A percentile compares a stretch with the other conserved stretches of the same genome.
Conservation (phyloP, 2,797 vertebrate species). For the Characodon lateralis region DNA sequence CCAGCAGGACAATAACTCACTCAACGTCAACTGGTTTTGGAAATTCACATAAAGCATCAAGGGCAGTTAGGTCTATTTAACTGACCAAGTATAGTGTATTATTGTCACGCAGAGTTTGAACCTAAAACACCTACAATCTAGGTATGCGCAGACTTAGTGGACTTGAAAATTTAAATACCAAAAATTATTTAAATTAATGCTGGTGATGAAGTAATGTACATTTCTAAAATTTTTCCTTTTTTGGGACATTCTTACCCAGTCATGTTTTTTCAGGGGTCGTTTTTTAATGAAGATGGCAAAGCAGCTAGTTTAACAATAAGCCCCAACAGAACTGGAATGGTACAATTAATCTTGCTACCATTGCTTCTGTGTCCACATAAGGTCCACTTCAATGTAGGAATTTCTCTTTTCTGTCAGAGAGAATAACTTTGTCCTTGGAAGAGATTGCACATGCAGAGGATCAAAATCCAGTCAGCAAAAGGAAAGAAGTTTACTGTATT, state of each 20-base stretch:
- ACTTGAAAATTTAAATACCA: not conserved
- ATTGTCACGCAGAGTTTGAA: not conserved
- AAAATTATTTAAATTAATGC: not conserved
- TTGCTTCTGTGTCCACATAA: conserved; percentile 67
- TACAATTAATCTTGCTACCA: conserved; percentile 55
- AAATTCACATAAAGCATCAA: not conserved
- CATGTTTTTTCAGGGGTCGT: conserved; percentile 45
- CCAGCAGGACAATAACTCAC: too few species aligned
- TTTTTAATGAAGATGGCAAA: conserved; percentile 53
- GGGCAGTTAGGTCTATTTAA: not conserved
- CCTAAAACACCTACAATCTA: too few species aligned
- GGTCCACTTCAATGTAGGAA: conserved; percentile 56
- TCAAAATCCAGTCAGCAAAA: conserved; percentile 29
- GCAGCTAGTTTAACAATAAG: conserved; percentile 60
- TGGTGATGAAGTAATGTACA: not conserved
- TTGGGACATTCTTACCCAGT: conserved; percentile 33
- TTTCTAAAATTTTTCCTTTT: conserved; percentile 15
- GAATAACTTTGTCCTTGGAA: conserved; percentile 53
- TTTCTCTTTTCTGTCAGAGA: conserved; percentile 37
- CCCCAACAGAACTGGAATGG: conserved; percentile 31
- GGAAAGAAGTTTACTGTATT: conserved; percentile 32
- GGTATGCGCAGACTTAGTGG: not conserved
- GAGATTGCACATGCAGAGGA: conserved; percentile 32
- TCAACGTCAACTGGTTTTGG: not conserved
- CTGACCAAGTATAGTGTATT: not conserved